Conservation (phyloP, 2,797 vertebrate species). For the Xiphorhynchus erythropygius region DNA sequence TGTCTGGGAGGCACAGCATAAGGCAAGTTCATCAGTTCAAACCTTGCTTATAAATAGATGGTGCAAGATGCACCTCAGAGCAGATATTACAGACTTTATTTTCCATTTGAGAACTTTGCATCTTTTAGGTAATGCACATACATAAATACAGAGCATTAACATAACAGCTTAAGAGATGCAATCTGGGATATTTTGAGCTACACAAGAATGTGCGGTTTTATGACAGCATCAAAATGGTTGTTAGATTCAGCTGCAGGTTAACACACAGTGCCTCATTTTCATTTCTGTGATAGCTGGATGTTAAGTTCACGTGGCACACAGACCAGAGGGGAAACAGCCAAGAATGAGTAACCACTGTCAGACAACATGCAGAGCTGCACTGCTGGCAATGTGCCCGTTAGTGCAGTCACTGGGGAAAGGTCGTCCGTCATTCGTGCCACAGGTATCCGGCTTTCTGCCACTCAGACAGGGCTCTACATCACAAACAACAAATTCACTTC, state of each 20-base stretch:
- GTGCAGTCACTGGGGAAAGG: not conserved
- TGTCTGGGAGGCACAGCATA: conserved; percentile 30
- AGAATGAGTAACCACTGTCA: not conserved
- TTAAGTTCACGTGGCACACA: not conserved
- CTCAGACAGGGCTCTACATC: not conserved
- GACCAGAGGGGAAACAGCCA: not conserved
- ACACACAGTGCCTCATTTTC: not conserved
- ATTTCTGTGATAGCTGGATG: not conserved
- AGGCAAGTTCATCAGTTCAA: conserved; percentile 41
- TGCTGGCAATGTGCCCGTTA: not conserved
- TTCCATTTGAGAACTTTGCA: not conserved
- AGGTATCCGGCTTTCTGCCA: not conserved
- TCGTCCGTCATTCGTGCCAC: not conserved
- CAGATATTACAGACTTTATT: not conserved
- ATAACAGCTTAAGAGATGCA: not conserved
- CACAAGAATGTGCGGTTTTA: not conserved
- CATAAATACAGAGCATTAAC: conserved; percentile 10
- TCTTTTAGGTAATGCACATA: conserved; percentile 24
- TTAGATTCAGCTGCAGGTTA: not conserved
- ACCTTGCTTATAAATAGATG: not conserved
- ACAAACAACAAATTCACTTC: not conserved
- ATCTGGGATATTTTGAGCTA: not conserved
- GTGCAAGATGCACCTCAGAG: conserved; percentile 14
- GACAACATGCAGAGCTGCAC: not conserved
- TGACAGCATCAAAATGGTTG: not conserved